Evolutionary conservation across 2,113 vertebrate species (phyloP).

Genomic region (Xiphophorus maculatus): DNA sequence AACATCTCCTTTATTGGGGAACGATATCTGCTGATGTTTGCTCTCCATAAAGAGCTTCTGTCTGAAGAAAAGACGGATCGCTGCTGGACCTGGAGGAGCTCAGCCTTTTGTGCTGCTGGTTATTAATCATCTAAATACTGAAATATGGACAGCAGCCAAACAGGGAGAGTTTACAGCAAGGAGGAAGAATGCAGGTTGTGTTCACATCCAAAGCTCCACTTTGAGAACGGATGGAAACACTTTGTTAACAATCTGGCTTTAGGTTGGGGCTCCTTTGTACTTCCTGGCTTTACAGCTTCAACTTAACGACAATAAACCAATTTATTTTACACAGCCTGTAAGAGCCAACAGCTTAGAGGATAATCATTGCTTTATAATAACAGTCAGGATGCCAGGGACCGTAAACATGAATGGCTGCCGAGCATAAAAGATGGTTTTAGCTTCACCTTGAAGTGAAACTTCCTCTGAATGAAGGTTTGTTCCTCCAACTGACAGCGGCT

Average conservation of each 20-base stretch:
- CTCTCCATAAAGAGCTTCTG: constrained; percentile 64
- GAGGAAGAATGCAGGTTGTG: constrained; percentile 33
- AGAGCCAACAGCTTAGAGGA: neutral
- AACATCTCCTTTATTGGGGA: constrained; percentile 75
- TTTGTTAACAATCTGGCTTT: constrained; percentile 28
- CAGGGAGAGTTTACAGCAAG: constrained; percentile 22
- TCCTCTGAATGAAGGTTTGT: neutral
- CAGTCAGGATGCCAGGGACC: neutral
- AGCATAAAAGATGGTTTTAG: neutral
- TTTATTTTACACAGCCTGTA: neutral
- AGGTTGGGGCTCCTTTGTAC: constrained; percentile 5
- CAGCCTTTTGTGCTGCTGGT: constrained; percentile 47
- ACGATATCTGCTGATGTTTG: constrained; percentile 67
- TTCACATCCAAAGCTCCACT: constrained; percentile 31
- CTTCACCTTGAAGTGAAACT: neutral
- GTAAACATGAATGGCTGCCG: neutral
- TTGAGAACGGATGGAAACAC: neutral
- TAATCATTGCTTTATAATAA: neutral
- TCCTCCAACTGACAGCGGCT: neutral
- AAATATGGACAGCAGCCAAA: constrained; percentile 24
- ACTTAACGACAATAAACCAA: constrained; percentile 2
- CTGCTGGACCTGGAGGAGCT: constrained; percentile 40
- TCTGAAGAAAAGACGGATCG: constrained; percentile 62
- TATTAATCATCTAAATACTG: constrained; percentile 51
- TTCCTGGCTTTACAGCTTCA: constrained; percentile 1